Evolutionary conservation across 1,140 invertebrate species (phyloP).

Genomic region (Arion vulgaris): DNA sequence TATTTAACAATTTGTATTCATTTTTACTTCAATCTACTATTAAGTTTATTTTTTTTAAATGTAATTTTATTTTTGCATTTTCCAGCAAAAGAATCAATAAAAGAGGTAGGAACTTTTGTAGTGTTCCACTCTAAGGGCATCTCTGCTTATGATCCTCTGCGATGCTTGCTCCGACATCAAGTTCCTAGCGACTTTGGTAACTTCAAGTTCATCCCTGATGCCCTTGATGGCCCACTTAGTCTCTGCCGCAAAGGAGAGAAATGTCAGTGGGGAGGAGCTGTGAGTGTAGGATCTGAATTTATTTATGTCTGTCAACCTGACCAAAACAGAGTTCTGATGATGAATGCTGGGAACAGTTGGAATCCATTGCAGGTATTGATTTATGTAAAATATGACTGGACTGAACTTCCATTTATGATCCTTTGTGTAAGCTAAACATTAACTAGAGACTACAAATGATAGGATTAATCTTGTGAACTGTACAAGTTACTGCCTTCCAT

Average conservation of each 20-base stretch:
- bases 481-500: too few species aligned
- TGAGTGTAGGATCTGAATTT: slow-evolving; percentile 82
- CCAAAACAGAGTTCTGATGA: slow-evolving; percentile 82
- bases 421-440: neutral
- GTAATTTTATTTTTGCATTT: neutral
- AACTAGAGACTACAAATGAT: neutral
- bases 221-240: slow-evolving; percentile 57
- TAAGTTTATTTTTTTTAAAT: too few species aligned
- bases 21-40: too few species aligned
- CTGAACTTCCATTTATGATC: neutral
- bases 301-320: slow-evolving; percentile 84
- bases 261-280: slow-evolving; percentile 80
- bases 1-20: too few species aligned
- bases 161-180: slow-evolving; percentile 82
- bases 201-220: slow-evolving; percentile 66
- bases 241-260: slow-evolving; percentile 55
- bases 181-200: slow-evolving; percentile 76
- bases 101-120: slow-evolving; percentile 76
- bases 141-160: slow-evolving; percentile 83
- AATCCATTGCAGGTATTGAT: slow-evolving; percentile 67
- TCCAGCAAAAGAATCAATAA: slow-evolving; percentile 10
- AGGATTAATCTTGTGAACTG: neutral
- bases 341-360: slow-evolving; percentile 61
- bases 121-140: slow-evolving; percentile 86
- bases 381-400: neutral